A percentile compares a stretch with the other conserved stretches of the same genome.
Conservation (phyloP, 2,888 invertebrate genomes). For the Agonopterix subpropinquella region DNA sequence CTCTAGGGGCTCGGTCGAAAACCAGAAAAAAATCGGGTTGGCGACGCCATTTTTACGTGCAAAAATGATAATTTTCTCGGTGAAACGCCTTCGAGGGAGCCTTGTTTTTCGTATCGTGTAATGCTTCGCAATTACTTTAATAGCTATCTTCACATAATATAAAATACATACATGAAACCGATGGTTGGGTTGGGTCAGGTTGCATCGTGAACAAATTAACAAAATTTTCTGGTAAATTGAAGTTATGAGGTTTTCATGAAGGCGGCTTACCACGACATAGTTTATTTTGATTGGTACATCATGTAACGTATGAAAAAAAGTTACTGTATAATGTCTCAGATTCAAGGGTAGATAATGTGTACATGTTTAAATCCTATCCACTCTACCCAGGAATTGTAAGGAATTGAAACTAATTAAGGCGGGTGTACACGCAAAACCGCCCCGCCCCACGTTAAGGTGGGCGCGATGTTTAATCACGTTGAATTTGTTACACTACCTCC, state of each 20-base stretch:
- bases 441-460: conserved; percentile 10
- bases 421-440: conserved; percentile 11
- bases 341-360: too few species aligned
- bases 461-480: conserved; percentile 24
- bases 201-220: conserved; percentile 3
- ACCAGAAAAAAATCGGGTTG: conserved; percentile 33
- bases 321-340: too few species aligned
- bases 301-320: too few species aligned
- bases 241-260: neutral
- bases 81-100: conserved; percentile 31
- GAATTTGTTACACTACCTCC: conserved; percentile 28
- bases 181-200: conserved; percentile 12
- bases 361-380: too few species aligned
- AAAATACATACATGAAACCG: conserved; percentile 21
- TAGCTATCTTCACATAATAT: conserved; percentile 42
- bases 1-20: conserved; percentile 34
- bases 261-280: neutral
- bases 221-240: conserved; percentile 5
- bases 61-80: conserved; percentile 50
- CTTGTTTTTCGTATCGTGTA: conserved; percentile 40
- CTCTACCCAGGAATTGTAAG: conserved; percentile 2
- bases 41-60: conserved; percentile 40
- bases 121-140: conserved; percentile 56
- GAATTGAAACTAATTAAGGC: conserved; percentile 14
- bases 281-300: too few species aligned